Evolutionary conservation across 2,113 vertebrate genomes (phyloP).

Genomic region (Pao palembangensis): DNA sequence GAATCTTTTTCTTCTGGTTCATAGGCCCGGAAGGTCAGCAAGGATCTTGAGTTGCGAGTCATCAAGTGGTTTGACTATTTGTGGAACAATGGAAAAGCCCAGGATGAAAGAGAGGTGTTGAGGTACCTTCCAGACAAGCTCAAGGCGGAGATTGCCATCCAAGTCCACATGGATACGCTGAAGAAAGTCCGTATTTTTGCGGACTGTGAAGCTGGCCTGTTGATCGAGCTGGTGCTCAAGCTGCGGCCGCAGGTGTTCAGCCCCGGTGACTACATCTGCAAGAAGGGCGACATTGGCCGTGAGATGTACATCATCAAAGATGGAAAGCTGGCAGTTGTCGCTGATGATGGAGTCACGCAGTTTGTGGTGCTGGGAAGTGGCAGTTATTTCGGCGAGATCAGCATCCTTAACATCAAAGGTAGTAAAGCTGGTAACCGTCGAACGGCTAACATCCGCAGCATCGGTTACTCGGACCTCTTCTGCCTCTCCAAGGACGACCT

Average conservation of each 20-base stretch:
- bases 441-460: conserved; percentile 95
- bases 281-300: conserved; percentile 95
- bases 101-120: conserved; percentile 90
- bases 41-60: conserved; percentile 90
- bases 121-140: conserved; percentile 94
- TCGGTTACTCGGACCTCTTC: conserved; percentile 95
- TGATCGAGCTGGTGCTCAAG: conserved; percentile 93
- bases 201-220: conserved; percentile 92
- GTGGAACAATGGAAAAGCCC: conserved; percentile 95
- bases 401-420: conserved; percentile 96
- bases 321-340: conserved; percentile 93
- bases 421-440: conserved; percentile 95
- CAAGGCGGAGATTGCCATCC: conserved; percentile 95
- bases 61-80: conserved; percentile 98
- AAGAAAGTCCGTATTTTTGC: conserved; percentile 96
- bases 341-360: conserved; percentile 92
- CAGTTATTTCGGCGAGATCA: conserved; percentile 97
- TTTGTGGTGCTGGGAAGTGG: conserved; percentile 94
- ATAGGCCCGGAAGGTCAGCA: conserved; percentile 88
- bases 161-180: conserved; percentile 91
- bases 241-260: conserved; percentile 91
- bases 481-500: conserved; percentile 95
- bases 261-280: conserved; percentile 95
- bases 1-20: conserved; percentile 6
- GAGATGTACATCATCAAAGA: conserved; percentile 99